phyloP scores from a whole-genome alignment of 2,797 vertebrate genomes.

The Diceros bicornis region DNA sequence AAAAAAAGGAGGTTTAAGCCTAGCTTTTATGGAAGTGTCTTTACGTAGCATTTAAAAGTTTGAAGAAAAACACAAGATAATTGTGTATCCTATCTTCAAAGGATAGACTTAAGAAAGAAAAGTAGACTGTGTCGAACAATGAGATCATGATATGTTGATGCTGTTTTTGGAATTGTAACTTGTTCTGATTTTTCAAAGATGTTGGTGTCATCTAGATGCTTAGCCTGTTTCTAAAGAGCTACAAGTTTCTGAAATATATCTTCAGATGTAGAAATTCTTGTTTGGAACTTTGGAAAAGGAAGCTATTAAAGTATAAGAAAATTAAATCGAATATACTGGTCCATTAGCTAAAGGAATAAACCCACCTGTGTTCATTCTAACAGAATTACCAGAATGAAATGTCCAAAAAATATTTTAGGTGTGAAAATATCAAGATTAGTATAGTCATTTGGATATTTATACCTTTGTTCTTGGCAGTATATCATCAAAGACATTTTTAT shows the following conservation, averaged over 20 bases:
- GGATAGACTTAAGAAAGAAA: not conserved
- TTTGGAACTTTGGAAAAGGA: not conserved
- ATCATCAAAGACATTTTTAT: not conserved
- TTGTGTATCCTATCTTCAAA: not conserved
- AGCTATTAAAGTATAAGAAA: not conserved
- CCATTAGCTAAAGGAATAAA: not conserved
- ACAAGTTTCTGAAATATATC: not conserved
- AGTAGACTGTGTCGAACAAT: not conserved
- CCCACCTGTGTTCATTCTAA: not conserved
- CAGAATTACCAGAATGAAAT: not conserved
- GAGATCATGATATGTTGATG: not conserved
- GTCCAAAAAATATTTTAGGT: not conserved
- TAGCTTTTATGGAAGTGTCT: not conserved
- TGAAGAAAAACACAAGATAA: not conserved
- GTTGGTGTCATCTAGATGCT: not conserved
- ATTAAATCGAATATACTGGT: not conserved
- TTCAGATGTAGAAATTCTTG: not conserved
- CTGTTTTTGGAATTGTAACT: not conserved
- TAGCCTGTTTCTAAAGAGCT: not conserved
- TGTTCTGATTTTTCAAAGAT: not conserved
- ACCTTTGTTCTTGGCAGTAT: not conserved
- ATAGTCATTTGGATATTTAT: not conserved
- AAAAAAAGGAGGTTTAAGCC: not conserved
- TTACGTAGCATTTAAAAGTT: not conserved
- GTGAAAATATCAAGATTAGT: not conserved